Percentiles rank a stretch among this genome's conserved stretches.
phyloP scores from a whole-genome alignment of 2,797 vertebrate species.

The Hydrolagus colliei region DNA sequence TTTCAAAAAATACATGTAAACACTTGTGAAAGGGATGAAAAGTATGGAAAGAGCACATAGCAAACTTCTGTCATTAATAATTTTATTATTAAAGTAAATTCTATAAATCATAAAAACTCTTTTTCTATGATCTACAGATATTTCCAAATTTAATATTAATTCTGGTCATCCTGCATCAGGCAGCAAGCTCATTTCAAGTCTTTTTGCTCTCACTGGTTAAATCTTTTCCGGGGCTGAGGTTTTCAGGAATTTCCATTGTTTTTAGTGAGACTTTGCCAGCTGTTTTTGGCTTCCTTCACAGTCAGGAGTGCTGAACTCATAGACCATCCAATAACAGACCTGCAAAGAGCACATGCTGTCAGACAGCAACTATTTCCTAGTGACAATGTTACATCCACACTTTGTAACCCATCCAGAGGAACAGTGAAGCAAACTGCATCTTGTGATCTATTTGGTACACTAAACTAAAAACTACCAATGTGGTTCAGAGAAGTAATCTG shows the following conservation, averaged over 20 bases:
- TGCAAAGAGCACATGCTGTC: conserved; percentile 1
- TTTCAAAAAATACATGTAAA: no score
- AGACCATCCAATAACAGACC: neutral
- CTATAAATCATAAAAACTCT: neutral
- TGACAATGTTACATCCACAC: conserved; percentile 1
- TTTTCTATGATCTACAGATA: neutral
- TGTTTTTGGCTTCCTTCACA: neutral
- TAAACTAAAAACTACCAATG: neutral
- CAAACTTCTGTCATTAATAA: neutral
- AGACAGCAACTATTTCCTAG: neutral
- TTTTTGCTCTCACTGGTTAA: neutral
- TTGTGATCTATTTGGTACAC: neutral
- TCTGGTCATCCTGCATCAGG: neutral
- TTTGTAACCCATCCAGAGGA: neutral
- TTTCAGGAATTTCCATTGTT: conserved; percentile 31
- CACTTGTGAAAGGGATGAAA: neutral
- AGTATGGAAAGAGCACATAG: neutral
- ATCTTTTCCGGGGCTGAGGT: neutral
- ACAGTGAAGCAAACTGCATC: neutral
- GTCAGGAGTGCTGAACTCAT: neutral
- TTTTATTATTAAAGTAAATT: neutral
- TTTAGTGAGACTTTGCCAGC: conserved; percentile 17
- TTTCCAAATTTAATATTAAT: neutral
- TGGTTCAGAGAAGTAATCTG: neutral
- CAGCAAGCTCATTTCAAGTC: neutral